Evolutionary conservation across 2,113 vertebrate genomes (phyloP).

Genomic region (Phylloscopus whistleri): DNA sequence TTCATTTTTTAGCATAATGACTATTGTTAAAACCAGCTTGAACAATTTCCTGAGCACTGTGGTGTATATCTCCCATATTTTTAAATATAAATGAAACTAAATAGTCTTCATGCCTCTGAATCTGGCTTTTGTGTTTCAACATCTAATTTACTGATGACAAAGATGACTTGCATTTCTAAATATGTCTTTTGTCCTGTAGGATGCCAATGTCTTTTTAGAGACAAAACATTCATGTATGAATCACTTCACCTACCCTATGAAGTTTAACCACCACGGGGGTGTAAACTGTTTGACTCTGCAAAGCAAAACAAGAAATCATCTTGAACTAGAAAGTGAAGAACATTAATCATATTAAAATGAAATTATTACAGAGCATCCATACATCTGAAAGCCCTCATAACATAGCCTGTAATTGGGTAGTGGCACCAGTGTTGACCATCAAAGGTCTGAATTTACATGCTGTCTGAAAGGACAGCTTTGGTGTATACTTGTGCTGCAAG

Average conservation of each 20-base stretch:
- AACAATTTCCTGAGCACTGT: constrained; percentile 43
- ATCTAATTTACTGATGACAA: constrained; percentile 49
- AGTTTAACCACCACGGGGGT: background rate
- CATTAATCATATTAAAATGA: background rate
- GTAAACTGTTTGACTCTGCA: background rate
- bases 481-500: constrained; percentile 11
- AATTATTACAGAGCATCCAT: background rate
- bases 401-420: background rate
- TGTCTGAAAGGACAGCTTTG: constrained; percentile 43
- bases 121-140: background rate
- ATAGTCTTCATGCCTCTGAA: constrained; percentile 29
- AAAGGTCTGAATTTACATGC: constrained; percentile 43
- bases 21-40: constrained; percentile 68
- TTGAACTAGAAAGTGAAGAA: background rate
- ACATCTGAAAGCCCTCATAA: constrained; percentile 5
- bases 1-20: constrained; percentile 65
- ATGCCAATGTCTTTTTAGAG: constrained; percentile 20
- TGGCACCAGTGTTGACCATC: constrained; percentile 37
- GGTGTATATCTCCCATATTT: constrained; percentile 29
- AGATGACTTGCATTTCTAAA: constrained; percentile 50
- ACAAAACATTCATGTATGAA: background rate
- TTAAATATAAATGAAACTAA: constrained; percentile 50
- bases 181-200: background rate
- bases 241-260: background rate
- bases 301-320: background rate